Base-by-base conservation (phyloP, 2,888 invertebrate species). In the Pollenia amentaria region DNA sequence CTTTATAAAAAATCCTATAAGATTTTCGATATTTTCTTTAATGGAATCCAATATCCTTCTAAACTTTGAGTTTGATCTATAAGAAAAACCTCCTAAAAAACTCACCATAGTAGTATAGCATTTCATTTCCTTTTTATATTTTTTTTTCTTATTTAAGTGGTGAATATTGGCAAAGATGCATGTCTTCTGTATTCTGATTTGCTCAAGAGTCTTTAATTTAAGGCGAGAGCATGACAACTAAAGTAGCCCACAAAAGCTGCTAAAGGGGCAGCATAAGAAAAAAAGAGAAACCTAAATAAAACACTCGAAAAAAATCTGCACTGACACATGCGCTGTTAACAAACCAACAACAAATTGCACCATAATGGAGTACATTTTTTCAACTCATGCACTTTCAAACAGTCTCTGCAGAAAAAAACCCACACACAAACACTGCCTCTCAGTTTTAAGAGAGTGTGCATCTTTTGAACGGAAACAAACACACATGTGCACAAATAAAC, bases 201-300 rank as follows among this genome's bases (percentile, higher is more conserved):
- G 70, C 40, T 70, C 46, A 44, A 70, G 46, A 70, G 67, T n/a
- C 9, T 55, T 64, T 40, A 0, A n/a, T 21, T 67, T n/a, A 67
- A 67, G 51, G 48, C 18, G 21, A 73, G 84, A 84, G 73, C 67
- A 84, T 79, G 84, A 84, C 84, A 84, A 67, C 78, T 73, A 79
- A 67, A 79, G 44, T 44, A 3, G 16, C 29, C 11, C 21, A 65
- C 48, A 51, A 48, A 51, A 8, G 21, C 18, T 38, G 29, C 16
- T 11, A n/a, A 48, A 38, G 46, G 44, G 42, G 73, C 10, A 57
- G 6, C 16, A 65, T 62, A 73, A 75, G 81, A 46, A 42, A 60
- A 73, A 81, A 67, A 81, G 81, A 81, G 80, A 72, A 79, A 72
- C 64, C 29, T 48, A 40, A 64, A 55, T n/a, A n/a, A 55, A 60